Base-by-base conservation (phyloP, 1,140 invertebrate genomes). In the Acromyrmex heyeri region DNA sequence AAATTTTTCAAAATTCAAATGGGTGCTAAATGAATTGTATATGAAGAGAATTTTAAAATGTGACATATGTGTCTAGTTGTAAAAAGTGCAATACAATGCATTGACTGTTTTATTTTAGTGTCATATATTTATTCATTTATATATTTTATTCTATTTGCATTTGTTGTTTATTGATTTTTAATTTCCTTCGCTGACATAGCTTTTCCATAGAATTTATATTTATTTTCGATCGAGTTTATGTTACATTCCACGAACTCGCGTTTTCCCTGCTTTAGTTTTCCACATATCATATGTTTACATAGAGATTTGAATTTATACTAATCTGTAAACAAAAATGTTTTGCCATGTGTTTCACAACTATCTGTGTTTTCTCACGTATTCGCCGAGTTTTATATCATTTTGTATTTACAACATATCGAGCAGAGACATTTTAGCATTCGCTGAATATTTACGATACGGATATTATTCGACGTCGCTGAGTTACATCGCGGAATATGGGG, bases 301-400 rank as follows among this genome's bases (percentile, higher is more conserved):
- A 14, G n/a, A 57, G 69, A 83, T 83, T 72, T 73, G 12, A 73
- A 82, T 82, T 83, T 75, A 75, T 75, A 61, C n/a, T 83, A 73
- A 75, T 83, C 69, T 50, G 79, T 50, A 73, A 83, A 83, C 69
- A 73, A 61, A 81, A 83, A 62, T 73, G 44, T 55, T 70, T 81
- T n/a, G 12, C 18, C 44, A 44, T 53, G 24, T 34, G n/a, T 30
- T 62, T 50, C 30, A 24, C 55, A 48, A 44, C 18, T 48, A 73
- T 83, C 1, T 24, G 38, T 55, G 53, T 44, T 55, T 70, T 70
- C 50, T 57, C 64, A 16, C 64, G 38, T 30, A 50, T 44, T 62
- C 75, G 5, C 21, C 38, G 4, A 73, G 24, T 83, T 75, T 75
- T 61, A 83, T 83, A 50, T 18, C 44, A 75, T 83, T 83, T 61